Evolutionary conservation across 2,797 vertebrate genomes (phyloP).

Genomic region (Urophycis tenuis): DNA sequence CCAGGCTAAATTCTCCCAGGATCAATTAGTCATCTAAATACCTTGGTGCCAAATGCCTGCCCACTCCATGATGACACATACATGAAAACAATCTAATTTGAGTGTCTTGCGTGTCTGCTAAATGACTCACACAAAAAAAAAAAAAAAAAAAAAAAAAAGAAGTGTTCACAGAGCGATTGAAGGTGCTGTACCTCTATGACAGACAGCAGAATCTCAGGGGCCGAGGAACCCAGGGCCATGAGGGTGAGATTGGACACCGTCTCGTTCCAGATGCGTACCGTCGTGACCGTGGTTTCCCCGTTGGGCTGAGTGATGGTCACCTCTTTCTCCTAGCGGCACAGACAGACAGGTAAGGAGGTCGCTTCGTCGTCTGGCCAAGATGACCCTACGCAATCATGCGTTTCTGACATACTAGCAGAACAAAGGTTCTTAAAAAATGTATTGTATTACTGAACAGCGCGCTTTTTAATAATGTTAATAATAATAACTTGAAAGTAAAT

Average conservation of each 20-base stretch:
- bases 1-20: background rate
- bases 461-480: too few species aligned
- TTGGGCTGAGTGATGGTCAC: slow-evolving; percentile 89
- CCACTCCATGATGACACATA: too few species aligned
- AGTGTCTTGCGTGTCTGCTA: background rate
- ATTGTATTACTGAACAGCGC: too few species aligned
- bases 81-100: background rate
- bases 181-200: slow-evolving; percentile 85
- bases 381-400: too few species aligned
- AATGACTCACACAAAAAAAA: too few species aligned
- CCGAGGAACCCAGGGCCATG: slow-evolving; percentile 92
- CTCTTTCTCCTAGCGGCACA: slow-evolving; percentile 77
- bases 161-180: background rate
- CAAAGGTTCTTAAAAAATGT: too few species aligned
- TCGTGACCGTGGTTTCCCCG: slow-evolving; percentile 83
- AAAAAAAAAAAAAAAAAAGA: too few species aligned
- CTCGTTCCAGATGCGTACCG: slow-evolving; percentile 89
- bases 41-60: background rate
- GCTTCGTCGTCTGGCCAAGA: background rate
- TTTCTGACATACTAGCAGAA: too few species aligned
- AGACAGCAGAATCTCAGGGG: slow-evolving; percentile 90
- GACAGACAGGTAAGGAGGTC: background rate
- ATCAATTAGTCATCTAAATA: too few species aligned
- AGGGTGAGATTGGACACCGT: slow-evolving; percentile 94
- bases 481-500: too few species aligned